phyloP scores from a whole-genome alignment of 2,797 vertebrate species.

The Hyperoplus lanceolatus region DNA sequence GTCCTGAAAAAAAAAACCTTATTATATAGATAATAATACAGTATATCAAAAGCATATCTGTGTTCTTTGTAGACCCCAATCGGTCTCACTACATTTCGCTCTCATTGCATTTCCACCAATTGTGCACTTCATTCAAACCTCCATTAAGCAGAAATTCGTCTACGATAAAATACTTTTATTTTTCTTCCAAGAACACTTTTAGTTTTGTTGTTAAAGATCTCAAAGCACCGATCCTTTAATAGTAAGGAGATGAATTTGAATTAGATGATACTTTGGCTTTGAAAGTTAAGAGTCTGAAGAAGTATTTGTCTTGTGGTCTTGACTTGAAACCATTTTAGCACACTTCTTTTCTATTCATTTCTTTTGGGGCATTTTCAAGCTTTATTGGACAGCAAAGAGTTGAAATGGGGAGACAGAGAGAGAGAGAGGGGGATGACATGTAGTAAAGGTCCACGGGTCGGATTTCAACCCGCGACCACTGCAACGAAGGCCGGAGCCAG shows the following conservation, averaged over 20 bases:
- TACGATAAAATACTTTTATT: not conserved
- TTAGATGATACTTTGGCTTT: too few species aligned
- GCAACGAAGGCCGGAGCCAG: too few species aligned
- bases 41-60: conserved; percentile 59
- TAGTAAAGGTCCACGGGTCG: too few species aligned
- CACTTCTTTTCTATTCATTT: too few species aligned
- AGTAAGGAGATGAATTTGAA: not conserved
- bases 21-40: conserved; percentile 73
- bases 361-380: too few species aligned
- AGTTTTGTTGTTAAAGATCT: not conserved
- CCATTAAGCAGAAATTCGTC: conserved; percentile 45
- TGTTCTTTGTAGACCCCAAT: conserved; percentile 12
- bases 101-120: conserved; percentile 49
- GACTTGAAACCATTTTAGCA: too few species aligned
- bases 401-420: too few species aligned
- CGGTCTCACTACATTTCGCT: conserved; percentile 43
- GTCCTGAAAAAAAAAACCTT: conserved; percentile 44
- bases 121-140: conserved; percentile 46
- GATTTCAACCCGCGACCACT: too few species aligned
- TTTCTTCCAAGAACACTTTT: not conserved
- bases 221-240: conserved; percentile 1
- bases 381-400: too few species aligned
- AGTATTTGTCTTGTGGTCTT: too few species aligned
- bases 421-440: too few species aligned
- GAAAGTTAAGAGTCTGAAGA: too few species aligned